Evolutionary conservation across 2,113 vertebrate genomes (phyloP), one percentile per base, ranked within the genome.

Genomic region (Tachysurus vachellii): DNA sequence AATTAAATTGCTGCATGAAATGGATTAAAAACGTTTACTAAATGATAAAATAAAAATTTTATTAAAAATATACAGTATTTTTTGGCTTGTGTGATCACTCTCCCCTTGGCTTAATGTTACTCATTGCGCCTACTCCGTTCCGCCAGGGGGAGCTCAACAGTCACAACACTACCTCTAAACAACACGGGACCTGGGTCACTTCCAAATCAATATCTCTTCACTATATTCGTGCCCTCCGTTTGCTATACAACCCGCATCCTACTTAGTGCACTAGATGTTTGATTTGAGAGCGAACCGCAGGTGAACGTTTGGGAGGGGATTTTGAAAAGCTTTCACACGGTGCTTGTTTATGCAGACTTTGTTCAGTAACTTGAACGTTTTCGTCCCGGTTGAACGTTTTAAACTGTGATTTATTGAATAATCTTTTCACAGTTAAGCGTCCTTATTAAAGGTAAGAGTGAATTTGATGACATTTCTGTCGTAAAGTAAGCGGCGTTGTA

Each of bases 321-420:
- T 90, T 91, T 90, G 86, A 91, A 91, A 88, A 53, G 59, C 42
- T 8, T 47, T 8, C 13, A 42, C n/a, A n/a, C 10, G 70, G 26
- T 66, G 36, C 12, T 42, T 50, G n/a, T 28, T 23, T 31, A 62
- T 8, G 47, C 6, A 57, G 57, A 2, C n/a, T 64, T 66, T 82
- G 59, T 82, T 64, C 2, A 21, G 13, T 4, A 14, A 31, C 1
- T 2, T 31, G 1, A 21, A 16, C 31, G 11, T 4, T 23, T 16
- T n/a, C 9, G 17, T 16, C 14, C n/a, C n/a, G 6, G 70, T 73
- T 59, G 4, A 61, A 83, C 42, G 42, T 28, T 66, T 53, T 28
- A 79, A n/a, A 16, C 50, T 50, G 31, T 2, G 5, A 21, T 42
- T 28, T 61, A 36, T 47, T 79, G 14, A 7, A 31, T 12, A 21